Evolutionary conservation across 2,888 invertebrate species (phyloP), one percentile per base, ranked within the genome.

Genomic region (Branchellion lobata): DNA sequence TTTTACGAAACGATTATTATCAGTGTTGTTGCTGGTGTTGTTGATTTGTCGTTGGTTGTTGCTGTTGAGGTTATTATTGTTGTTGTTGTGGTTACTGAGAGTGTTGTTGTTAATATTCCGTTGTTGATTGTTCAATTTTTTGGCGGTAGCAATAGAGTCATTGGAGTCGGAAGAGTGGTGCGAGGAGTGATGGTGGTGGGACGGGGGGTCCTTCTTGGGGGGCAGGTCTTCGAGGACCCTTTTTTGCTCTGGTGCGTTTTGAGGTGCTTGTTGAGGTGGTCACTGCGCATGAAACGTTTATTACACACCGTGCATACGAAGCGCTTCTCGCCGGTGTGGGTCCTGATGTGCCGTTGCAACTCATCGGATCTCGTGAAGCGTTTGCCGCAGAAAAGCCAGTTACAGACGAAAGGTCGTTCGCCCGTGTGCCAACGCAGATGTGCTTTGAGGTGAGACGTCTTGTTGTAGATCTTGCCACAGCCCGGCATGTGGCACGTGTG

Each of bases 341-440:
- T 96, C 86, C 96, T 91, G 85, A 96, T 90, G 88, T 97, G 96
- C 85, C 96, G 92, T 89, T 97, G 96, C 84, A 97, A 90, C 89
- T 97, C 97, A 89, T 97, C 97, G 83, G 95, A 96, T 84, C 95
- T 91, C 82, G 96, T 97, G 90, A 97, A 97, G 83, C 96, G 90
- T 89, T 97, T 97, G 82, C 96, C 96, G 89, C 96, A 97, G 89
- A 96, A 96, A 85, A 96, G 90, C 96, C 96, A 97, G 89, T 95
- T 95, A 90, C 96, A 97, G 81, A 95, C 95, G 88, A 95, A 95
- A 57, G 97, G 97, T 84, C 97, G 91, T 89, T 97, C 97, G 81
- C 96, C 96, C 72, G 96, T 96, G 90, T 98, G 98, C 97, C 97
- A 98, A 86, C 97, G 91, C 81, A 98, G 91, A 89, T 98, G 98